Evolutionary conservation across 2,888 invertebrate species (phyloP).

Genomic region (Chrysotoxum bicinctum): DNA sequence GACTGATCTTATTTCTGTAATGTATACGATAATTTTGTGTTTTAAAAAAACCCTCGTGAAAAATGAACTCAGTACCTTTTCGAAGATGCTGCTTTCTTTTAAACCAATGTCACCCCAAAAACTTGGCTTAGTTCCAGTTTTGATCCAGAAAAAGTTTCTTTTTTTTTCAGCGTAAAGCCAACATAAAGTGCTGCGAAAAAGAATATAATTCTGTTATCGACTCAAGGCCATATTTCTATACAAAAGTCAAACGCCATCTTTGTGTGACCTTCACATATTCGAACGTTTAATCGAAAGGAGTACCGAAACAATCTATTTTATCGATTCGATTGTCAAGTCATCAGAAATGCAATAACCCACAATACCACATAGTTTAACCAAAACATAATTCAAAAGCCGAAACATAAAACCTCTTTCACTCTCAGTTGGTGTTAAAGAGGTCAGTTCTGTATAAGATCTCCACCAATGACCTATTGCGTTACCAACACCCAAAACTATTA

Average conservation of each 20-base stretch:
- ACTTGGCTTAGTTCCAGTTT: no score
- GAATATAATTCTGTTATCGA: no score
- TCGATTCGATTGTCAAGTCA: neutral
- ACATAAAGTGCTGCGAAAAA: no score
- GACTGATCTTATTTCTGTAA: no score
- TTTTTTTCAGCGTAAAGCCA: no score
- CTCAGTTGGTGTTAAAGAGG: constrained; percentile 44
- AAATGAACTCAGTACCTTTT: no score
- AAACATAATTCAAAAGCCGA: neutral
- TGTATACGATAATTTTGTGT: no score
- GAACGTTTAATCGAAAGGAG: neutral
- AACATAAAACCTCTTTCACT: constrained; percentile 14
- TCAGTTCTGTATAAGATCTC: constrained; percentile 32
- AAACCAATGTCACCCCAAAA: no score
- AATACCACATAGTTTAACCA: neutral
- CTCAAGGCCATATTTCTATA: neutral
- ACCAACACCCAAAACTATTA: constrained; percentile 4
- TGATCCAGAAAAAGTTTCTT: no score
- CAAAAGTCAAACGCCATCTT: neutral
- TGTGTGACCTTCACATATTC: neutral
- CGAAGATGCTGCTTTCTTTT: no score
- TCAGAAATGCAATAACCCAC: neutral
- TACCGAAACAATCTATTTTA: neutral
- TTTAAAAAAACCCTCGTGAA: no score
- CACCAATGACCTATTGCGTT: constrained; percentile 40